These are phyloP conservation scores for Drosophila ochracea DNA, from an alignment of 2,888 invertebrate genomes.

Conservation along the genomic window DNA sequence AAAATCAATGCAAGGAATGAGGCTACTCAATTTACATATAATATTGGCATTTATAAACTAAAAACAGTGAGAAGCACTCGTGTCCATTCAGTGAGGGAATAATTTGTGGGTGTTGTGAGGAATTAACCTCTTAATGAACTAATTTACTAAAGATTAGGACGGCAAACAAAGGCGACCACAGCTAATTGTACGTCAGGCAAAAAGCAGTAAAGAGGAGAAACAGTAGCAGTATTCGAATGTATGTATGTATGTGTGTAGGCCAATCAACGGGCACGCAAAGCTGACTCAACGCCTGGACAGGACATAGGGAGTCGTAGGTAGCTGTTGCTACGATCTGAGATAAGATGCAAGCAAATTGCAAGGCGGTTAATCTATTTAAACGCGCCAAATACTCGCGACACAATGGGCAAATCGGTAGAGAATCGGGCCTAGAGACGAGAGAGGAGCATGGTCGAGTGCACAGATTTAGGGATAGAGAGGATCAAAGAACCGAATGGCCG, in stretches of 20 bases:
- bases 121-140: slow-evolving; percentile 86
- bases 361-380: slow-evolving; percentile 86
- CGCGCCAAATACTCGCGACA: slow-evolving; percentile 82
- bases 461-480: slow-evolving; percentile 78
- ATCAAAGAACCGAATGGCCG: slow-evolving; percentile 68
- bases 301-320: slow-evolving; percentile 35
- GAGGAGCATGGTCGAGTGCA: slow-evolving; percentile 68
- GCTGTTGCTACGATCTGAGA: slow-evolving; percentile 52
- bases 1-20: slow-evolving; percentile 1
- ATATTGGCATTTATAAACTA: slow-evolving; percentile 11
- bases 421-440: slow-evolving; percentile 20
- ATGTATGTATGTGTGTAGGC: not conserved
- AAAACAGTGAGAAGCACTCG: not conserved
- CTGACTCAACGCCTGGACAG: slow-evolving; percentile 22
- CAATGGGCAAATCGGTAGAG: slow-evolving; percentile 60
- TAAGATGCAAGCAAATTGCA: slow-evolving; percentile 83
- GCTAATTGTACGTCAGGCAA: slow-evolving; percentile 64
- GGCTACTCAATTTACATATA: not conserved
- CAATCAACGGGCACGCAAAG: slow-evolving; percentile 44
- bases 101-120: slow-evolving; percentile 84
- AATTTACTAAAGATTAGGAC: slow-evolving; percentile 85
- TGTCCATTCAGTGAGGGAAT: slow-evolving; percentile 23
- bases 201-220: slow-evolving; percentile 24
- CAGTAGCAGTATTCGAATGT: slow-evolving; percentile 2
- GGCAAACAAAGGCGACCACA: slow-evolving; percentile 68